Evolutionary conservation across 2,113 vertebrate species (phyloP), one percentile per base, ranked within the genome.

Genomic region (Dissostichus mawsoni): DNA sequence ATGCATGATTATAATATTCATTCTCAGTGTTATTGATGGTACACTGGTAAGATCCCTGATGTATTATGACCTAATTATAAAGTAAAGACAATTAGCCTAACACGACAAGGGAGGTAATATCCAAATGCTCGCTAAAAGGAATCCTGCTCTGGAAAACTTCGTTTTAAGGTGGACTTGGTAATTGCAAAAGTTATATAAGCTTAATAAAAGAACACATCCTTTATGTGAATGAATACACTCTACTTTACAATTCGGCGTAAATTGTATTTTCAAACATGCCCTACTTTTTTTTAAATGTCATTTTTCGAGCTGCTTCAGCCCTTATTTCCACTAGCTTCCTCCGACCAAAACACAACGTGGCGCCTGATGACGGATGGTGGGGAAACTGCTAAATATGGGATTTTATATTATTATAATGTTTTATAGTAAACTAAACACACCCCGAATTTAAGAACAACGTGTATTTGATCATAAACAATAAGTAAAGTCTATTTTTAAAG

Each of bases 311-410:
- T 25, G 58, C 65, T 79, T 57, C 14, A 20, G 13, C 23, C 1
- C 2, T 57, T 20, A 61, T 72, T 80, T 67, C 50, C n/a, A 75
- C 20, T 65, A 66, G 62, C 73, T 36, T 41, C 36, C 59, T 62
- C 62, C 66, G 11, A 83, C 82, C 87, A 89, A 88, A 92, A 93
- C 82, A 85, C 73, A 82, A 81, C 80, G 81, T 87, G 85, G 87
- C 80, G 87, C 51, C 67, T 61, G 33, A 69, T 45, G 64, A 44
- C 66, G 51, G 74, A 61, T 17, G 36, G 12, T 51, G n/a, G 45
- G 11, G 23, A 48, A 66, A 52, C 11, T 1, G 8, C 20, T 25
- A 57, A 69, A 84, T 16, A 51, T 59, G 1, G 17, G 1, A 55
- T 87, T 84, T 71, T 36, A 48, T 48, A 3, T 0, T 8, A 25